These are phyloP conservation scores for Cladorhizidae sp. DNA, from an alignment of 37 sponge, comb jelly and placozoan genomes.

Conservation along the genomic window DNA sequence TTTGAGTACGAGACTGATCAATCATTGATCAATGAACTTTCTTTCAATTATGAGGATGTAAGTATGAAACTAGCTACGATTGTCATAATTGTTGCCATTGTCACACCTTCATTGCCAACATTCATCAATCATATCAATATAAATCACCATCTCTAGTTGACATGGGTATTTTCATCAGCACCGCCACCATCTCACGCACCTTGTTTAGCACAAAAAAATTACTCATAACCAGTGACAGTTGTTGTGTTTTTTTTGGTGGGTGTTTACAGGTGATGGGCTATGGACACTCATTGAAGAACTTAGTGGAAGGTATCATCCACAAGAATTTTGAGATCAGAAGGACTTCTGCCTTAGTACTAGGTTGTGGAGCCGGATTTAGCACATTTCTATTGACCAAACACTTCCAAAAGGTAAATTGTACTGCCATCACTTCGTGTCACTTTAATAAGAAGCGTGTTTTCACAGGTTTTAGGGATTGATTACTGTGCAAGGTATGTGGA, in stretches of 20 bases:
- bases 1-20: slow-evolving; percentile 37
- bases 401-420: slow-evolving; percentile 44
- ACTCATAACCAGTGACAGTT: no score
- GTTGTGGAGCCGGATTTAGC: slow-evolving; percentile 64
- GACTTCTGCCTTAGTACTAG: slow-evolving; percentile 38
- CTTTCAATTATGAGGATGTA: no score
- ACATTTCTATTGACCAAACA: slow-evolving; percentile 45
- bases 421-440: background rate
- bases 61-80: no score
- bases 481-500: slow-evolving; percentile 70
- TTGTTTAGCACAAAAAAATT: background rate
- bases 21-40: background rate
- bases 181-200: background rate
- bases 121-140: no score
- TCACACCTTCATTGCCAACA: no score
- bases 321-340: slow-evolving; percentile 12
- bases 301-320: background rate
- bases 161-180: background rate
- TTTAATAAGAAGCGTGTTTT: no score
- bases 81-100: no score
- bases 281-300: background rate
- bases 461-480: slow-evolving; percentile 75
- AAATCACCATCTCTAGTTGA: no score
- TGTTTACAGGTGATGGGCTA: background rate
- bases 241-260: no score